Evolutionary conservation across 2,113 vertebrate species (phyloP).

Genomic region (Gnathonemus echidnorhynchus): DNA sequence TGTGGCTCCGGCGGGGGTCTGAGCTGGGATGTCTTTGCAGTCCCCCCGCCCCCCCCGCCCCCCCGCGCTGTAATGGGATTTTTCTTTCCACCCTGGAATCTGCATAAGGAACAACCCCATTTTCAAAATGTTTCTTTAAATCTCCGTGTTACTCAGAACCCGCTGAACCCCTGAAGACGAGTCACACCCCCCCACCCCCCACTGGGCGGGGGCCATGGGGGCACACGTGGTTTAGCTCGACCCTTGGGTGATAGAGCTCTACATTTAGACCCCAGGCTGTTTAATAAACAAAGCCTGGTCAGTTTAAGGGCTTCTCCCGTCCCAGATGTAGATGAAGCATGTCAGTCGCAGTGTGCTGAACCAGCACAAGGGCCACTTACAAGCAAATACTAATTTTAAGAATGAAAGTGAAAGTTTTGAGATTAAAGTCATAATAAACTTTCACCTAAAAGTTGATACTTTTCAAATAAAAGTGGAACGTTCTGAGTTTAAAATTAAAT

Average conservation of each 20-base stretch:
- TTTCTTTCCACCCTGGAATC: no score
- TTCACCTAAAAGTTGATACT: no score
- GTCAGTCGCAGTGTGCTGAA: neutral
- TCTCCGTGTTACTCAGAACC: neutral
- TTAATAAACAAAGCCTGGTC: constrained; percentile 19
- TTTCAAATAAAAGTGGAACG: neutral
- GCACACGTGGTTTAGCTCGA: neutral
- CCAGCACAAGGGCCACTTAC: neutral
- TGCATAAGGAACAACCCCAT: neutral
- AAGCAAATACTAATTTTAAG: neutral
- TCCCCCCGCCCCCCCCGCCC: neutral
- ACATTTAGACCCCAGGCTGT: constrained; percentile 18
- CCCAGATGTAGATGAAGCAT: constrained; percentile 16
- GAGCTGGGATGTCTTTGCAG: neutral
- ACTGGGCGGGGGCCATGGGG: neutral
- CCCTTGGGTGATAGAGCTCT: constrained; percentile 6
- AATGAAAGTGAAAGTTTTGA: neutral
- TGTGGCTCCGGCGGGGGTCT: neutral
- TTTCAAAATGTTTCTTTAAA: neutral
- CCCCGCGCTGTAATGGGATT: neutral
- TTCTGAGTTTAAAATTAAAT: neutral
- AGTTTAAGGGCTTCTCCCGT: constrained; percentile 12
- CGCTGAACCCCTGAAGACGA: neutral
- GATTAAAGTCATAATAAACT: neutral
- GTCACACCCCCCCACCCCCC: neutral